Percentiles rank a stretch among this genome's conserved stretches.
Evolutionary conservation across 2,113 vertebrate genomes (phyloP).

Genomic region (Corapipo altera): DNA sequence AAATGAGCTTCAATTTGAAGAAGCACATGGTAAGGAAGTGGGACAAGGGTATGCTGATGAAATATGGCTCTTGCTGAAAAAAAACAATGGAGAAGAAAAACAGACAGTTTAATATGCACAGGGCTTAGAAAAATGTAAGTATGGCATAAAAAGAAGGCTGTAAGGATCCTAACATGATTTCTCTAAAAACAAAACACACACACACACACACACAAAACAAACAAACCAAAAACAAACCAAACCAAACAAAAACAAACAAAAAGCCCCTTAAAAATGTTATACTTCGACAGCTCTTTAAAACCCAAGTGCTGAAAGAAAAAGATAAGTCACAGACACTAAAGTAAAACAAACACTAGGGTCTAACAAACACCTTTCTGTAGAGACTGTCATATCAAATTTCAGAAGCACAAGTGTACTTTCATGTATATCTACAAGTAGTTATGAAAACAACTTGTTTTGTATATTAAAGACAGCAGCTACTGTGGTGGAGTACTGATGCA

Average conservation of each 20-base stretch:
- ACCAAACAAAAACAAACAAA: background rate
- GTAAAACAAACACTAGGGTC: background rate
- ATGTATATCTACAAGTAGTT: background rate
- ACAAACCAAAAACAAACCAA: background rate
- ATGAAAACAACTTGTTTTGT: background rate
- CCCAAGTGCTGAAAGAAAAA: background rate
- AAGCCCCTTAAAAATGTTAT: background rate
- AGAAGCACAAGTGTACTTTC: background rate
- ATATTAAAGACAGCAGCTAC: background rate
- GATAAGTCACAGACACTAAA: background rate
- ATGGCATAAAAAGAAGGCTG: background rate
- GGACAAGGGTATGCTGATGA: background rate
- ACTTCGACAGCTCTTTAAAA: background rate
- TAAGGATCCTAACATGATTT: background rate
- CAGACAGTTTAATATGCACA: background rate
- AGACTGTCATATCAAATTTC: background rate
- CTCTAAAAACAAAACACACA: background rate
- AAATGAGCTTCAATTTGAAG: constrained; percentile 36
- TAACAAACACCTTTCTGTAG: background rate
- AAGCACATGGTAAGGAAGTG: background rate
- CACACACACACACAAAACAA: background rate
- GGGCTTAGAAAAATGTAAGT: background rate
- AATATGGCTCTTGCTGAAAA: background rate
- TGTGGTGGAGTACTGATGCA: background rate
- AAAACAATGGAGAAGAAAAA: background rate